These are phyloP conservation scores for Prochilodus magdalenae DNA, from an alignment of 2,113 vertebrate genomes.

Conservation along the genomic window DNA sequence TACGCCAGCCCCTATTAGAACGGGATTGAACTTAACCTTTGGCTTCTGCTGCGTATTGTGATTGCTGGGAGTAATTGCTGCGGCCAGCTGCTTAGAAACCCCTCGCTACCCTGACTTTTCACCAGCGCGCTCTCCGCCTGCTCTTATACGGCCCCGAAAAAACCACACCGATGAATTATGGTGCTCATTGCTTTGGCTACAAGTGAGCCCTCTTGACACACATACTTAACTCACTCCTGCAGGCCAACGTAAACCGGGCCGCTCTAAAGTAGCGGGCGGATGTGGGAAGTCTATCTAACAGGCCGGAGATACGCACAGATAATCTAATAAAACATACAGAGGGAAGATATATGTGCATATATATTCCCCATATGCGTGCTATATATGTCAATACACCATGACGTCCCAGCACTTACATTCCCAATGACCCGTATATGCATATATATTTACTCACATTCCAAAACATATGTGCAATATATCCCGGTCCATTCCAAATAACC, in stretches of 20 bases:
- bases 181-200: slow-evolving; percentile 20
- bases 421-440: not conserved
- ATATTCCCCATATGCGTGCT: not conserved
- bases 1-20: slow-evolving; percentile 46
- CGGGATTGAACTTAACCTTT: slow-evolving; percentile 48
- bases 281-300: slow-evolving; percentile 9
- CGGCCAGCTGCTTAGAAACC: slow-evolving; percentile 53
- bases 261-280: slow-evolving; percentile 31
- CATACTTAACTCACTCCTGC: slow-evolving; percentile 9
- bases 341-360: not conserved
- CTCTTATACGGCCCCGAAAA: slow-evolving; percentile 22
- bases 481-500: not conserved
- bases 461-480: too few species aligned
- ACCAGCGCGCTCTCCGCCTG: slow-evolving; percentile 16
- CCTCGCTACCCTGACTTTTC: slow-evolving; percentile 20
- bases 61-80: slow-evolving; percentile 57
- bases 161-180: slow-evolving; percentile 25
- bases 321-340: slow-evolving; percentile 3
- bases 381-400: slow-evolving; percentile 7
- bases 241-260: slow-evolving; percentile 40
- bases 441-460: not conserved
- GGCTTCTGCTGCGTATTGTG: slow-evolving; percentile 47
- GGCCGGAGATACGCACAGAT: not conserved
- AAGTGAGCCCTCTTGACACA: not conserved
- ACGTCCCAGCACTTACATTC: not conserved